phyloP scores from a whole-genome alignment of 2,113 vertebrate genomes.

The Ascaphus truei region DNA sequence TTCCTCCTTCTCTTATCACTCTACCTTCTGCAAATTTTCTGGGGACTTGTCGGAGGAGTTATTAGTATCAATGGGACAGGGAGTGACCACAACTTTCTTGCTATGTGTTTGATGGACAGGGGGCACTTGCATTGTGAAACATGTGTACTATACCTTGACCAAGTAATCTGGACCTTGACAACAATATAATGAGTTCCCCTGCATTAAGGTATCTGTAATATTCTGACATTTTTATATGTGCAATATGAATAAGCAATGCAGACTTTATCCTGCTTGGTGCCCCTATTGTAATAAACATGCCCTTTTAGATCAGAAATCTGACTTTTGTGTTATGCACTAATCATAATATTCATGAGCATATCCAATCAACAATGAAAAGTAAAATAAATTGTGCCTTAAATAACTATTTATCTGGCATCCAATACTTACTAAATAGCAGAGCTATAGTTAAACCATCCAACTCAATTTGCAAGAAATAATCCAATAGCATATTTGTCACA shows the following conservation, averaged over 20 bases:
- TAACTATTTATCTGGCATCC: slow-evolving; percentile 7
- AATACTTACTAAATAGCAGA: slow-evolving; percentile 27
- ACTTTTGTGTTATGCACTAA: slow-evolving; percentile 27
- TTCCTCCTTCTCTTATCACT: no score
- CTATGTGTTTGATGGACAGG: no score
- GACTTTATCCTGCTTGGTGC: not conserved
- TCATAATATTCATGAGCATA: slow-evolving; percentile 36
- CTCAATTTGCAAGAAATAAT: slow-evolving; percentile 31
- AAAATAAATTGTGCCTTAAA: slow-evolving; percentile 32
- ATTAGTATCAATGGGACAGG: no score
- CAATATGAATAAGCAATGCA: slow-evolving; percentile 14
- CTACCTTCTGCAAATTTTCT: no score
- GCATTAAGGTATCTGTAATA: no score
- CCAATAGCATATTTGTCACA: slow-evolving; percentile 34
- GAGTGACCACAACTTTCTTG: no score
- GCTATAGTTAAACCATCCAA: slow-evolving; percentile 7
- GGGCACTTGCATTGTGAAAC: no score
- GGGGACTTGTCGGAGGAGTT: no score
- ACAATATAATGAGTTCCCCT: no score
- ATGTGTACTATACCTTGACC: no score
- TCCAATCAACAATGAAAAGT: slow-evolving; percentile 30
- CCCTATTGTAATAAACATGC: slow-evolving; percentile 28
- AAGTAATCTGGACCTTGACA: no score
- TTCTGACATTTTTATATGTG: no score
- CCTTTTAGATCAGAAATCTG: slow-evolving; percentile 18